Base-by-base conservation (phyloP, 2,888 invertebrate genomes). In the Teleiodes luculella region DNA sequence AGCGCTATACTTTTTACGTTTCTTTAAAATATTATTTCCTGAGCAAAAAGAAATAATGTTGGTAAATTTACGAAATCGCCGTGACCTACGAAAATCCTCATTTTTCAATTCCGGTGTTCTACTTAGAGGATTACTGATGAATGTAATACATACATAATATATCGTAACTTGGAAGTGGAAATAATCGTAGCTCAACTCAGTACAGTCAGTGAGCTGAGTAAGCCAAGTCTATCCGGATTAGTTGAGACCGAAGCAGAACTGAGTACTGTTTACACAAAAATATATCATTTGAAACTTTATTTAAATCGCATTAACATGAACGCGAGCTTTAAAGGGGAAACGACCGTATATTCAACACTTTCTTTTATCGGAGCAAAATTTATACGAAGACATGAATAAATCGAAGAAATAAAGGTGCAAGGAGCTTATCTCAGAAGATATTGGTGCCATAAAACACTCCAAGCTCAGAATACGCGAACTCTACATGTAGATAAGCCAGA, bases 311-410 rank as follows among this genome's bases (percentile, higher is more conserved):
- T 45, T 30, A 28, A 43, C 28, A 2, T 28, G 13, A 43, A 5
- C 43, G 36, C 7, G 37, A 36, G 18, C 13, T 35, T 49, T 37
- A 52, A 50, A 45, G 46, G 41, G 49, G 54, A 55, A 41, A 55
- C 37, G 52, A 28, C 49, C 57, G 49, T 58, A 58, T 61, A 55
- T 52, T 57, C 49, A 54, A 54, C 56, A 58, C 57, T 54, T 51
- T 45, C 45, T 57, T 45, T 72, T 76, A 76, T 75, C 65, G 66
- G 52, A 61, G 65, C 61, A 53, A 72, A 84, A 83, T 83, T 81
- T 86, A 86, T 84, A 83, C 80, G 72, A 72, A 61, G 78, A 76
- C 84, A 85, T 79, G 86, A 88, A 87, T 85, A 86, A 84, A 85
- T 85, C 81, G 80, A 78, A 82, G 78, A 81, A 55, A 80, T 83